A percentile compares a stretch with the other conserved stretches of the same genome.
phyloP scores from a whole-genome alignment of 2,888 invertebrate genomes.

The Galerucella pusilla region DNA sequence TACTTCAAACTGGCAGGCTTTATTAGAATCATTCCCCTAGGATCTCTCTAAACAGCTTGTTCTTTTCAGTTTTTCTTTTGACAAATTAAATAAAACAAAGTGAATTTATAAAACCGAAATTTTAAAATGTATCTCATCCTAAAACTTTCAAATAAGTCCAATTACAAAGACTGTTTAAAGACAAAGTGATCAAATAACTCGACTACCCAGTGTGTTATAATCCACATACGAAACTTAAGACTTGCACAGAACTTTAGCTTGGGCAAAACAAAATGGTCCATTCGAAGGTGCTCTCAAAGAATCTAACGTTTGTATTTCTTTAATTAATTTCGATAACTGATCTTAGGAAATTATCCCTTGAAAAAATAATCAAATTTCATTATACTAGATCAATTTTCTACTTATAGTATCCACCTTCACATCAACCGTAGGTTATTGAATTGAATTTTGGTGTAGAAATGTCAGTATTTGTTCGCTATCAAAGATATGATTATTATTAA shows the following conservation, averaged over 20 bases:
- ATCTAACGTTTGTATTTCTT: slow-evolving; percentile 19
- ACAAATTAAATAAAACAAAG: not conserved
- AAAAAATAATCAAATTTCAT: slow-evolving; percentile 11
- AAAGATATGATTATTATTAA: not conserved
- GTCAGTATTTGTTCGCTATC: slow-evolving; percentile 4
- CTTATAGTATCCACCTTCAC: not conserved
- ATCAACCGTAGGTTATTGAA: not conserved
- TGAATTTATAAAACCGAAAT: not conserved
- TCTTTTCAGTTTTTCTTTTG: too few relatives aligned
- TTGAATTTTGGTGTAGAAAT: not conserved
- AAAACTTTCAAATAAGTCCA: slow-evolving; percentile 9
- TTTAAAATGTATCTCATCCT: slow-evolving; percentile 3
- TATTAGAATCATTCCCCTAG: too few relatives aligned
- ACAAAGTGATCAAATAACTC: slow-evolving; percentile 31
- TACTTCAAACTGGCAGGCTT: too few relatives aligned
- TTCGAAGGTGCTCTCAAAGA: slow-evolving; percentile 30
- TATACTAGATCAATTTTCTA: slow-evolving; percentile 25
- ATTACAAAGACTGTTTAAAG: slow-evolving; percentile 31
- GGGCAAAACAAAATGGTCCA: slow-evolving; percentile 33
- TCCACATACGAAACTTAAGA: slow-evolving; percentile 20
- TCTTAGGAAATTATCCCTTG: not conserved
- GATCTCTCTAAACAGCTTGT: too few relatives aligned
- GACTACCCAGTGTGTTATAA: slow-evolving; percentile 30
- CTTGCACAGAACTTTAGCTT: slow-evolving; percentile 33
- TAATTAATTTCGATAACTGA: slow-evolving; percentile 3